Conservation (phyloP, 2,888 invertebrate species). For the Xestia sexstrigata region DNA sequence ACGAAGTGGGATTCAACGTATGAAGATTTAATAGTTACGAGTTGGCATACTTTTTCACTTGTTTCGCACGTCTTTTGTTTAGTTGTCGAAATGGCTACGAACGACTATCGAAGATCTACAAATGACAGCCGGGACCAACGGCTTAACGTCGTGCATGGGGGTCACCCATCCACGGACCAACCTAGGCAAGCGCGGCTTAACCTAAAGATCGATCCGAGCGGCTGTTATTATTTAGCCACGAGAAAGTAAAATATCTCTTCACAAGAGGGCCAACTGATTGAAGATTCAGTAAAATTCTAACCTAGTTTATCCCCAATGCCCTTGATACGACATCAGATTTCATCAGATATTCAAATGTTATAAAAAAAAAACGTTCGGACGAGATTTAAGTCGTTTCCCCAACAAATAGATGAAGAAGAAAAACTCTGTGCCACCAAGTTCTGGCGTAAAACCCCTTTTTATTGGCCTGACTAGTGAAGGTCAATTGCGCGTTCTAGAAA, state of each 20-base stretch:
- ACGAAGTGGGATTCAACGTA: too few relatives aligned
- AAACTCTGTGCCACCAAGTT: constrained; percentile 71
- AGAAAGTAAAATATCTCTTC: not conserved
- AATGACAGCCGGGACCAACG: not conserved
- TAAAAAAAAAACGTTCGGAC: constrained; percentile 24
- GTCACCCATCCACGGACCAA: too few relatives aligned
- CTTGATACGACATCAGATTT: constrained; percentile 29
- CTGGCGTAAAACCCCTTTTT: constrained; percentile 81
- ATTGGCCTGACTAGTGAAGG: constrained; percentile 79
- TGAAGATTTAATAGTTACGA: too few relatives aligned
- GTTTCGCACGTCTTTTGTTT: too few relatives aligned
- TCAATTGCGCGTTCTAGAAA: constrained; percentile 71
- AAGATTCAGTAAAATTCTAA: not conserved
- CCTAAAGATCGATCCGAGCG: too few relatives aligned
- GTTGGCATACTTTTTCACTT: too few relatives aligned
- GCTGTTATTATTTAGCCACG: not conserved
- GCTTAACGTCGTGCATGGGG: too few relatives aligned
- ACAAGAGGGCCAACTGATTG: not conserved
- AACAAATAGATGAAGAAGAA: constrained; percentile 64
- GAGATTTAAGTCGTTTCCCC: constrained; percentile 41
- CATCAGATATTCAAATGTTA: constrained; percentile 40
- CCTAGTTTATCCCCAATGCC: not conserved
- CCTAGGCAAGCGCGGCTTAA: too few relatives aligned
- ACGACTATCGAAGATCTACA: not conserved
- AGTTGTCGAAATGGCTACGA: too few relatives aligned